These are phyloP conservation scores for Oryzaephilus surinamensis DNA, from an alignment of 1,140 invertebrate genomes.

Conservation along the genomic window DNA sequence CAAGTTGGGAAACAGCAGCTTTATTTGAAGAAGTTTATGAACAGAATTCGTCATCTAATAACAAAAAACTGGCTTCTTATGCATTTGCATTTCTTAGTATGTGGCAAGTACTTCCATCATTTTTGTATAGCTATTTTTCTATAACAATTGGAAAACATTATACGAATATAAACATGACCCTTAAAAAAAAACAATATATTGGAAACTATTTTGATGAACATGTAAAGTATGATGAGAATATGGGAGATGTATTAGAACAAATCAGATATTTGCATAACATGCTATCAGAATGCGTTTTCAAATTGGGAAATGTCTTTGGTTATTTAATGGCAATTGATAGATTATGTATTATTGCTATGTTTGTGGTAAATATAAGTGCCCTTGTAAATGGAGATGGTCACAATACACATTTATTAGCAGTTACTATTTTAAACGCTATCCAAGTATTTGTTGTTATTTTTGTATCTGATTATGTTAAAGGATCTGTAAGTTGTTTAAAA, in stretches of 20 bases:
- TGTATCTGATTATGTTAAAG: slow-evolving; percentile 6
- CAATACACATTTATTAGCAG: slow-evolving; percentile 2
- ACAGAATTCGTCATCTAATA: neutral
- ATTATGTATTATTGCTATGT: slow-evolving; percentile 12
- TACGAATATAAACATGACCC: slow-evolving; percentile 13
- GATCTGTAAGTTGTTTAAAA: slow-evolving; percentile 2
- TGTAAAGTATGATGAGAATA: slow-evolving; percentile 5
- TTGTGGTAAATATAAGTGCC: slow-evolving; percentile 10
- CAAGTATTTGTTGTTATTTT: slow-evolving; percentile 2
- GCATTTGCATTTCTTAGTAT: slow-evolving; percentile 12
- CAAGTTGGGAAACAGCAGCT: neutral
- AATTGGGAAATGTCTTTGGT: slow-evolving; percentile 16
- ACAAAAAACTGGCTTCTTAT: neutral
- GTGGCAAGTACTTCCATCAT: slow-evolving; percentile 13
- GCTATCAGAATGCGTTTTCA: slow-evolving; percentile 10
- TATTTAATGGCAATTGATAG: slow-evolving; percentile 15
- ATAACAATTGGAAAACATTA: slow-evolving; percentile 13
- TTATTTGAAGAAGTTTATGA: slow-evolving; percentile 5
- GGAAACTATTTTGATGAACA: slow-evolving; percentile 1
- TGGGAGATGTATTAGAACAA: slow-evolving; percentile 7
- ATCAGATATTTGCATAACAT: slow-evolving; percentile 16
- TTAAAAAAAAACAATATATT: slow-evolving; percentile 5
- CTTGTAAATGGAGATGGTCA: slow-evolving; percentile 3
- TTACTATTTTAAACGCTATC: slow-evolving; percentile 5
- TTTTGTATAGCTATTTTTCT: slow-evolving; percentile 17